A percentile compares a stretch with the other conserved stretches of the same genome.
Evolutionary conservation across 2,797 vertebrate species (phyloP).

Genomic region (Gobionotothen gibberifrons): DNA sequence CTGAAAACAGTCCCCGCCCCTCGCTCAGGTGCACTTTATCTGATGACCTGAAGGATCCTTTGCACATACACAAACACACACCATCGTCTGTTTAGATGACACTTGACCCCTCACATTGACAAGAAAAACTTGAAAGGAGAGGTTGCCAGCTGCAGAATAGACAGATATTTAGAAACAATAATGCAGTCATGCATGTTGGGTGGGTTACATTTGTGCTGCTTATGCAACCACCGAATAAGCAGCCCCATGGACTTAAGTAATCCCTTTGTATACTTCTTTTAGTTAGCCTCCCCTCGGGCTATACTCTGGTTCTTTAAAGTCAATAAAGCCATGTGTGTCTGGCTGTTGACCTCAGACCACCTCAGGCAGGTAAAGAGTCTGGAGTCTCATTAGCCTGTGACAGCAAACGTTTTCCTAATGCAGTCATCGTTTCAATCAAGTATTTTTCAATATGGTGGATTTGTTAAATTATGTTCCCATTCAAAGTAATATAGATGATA

Average conservation of each 20-base stretch:
- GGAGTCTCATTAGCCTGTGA: not conserved
- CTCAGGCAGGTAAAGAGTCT: constrained; percentile 25
- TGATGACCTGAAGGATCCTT: constrained; percentile 69
- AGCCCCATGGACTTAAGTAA: not conserved
- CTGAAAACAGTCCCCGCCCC: constrained; percentile 43
- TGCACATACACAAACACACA: constrained; percentile 43
- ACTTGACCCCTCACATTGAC: constrained; percentile 47
- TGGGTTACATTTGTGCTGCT: constrained; percentile 5
- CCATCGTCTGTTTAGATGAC: constrained; percentile 61
- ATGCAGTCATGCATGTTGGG: not conserved
- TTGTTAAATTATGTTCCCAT: too few species aligned
- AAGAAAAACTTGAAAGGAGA: constrained; percentile 30
- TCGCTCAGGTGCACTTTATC: constrained; percentile 75
- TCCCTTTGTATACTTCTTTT: not conserved
- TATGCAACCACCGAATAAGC: not conserved
- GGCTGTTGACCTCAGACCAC: constrained; percentile 36
- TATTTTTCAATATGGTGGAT: too few species aligned
- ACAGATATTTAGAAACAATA: not conserved
- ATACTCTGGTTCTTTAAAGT: constrained; percentile 30
- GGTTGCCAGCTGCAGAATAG: constrained; percentile 11
- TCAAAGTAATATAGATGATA: too few species aligned
- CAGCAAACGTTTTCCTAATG: too few species aligned
- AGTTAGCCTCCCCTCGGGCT: constrained; percentile 18
- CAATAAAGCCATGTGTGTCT: constrained; percentile 15
- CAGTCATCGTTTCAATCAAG: too few species aligned